Base-by-base conservation (phyloP, 2,888 invertebrate genomes). In the Metalampra italica region DNA sequence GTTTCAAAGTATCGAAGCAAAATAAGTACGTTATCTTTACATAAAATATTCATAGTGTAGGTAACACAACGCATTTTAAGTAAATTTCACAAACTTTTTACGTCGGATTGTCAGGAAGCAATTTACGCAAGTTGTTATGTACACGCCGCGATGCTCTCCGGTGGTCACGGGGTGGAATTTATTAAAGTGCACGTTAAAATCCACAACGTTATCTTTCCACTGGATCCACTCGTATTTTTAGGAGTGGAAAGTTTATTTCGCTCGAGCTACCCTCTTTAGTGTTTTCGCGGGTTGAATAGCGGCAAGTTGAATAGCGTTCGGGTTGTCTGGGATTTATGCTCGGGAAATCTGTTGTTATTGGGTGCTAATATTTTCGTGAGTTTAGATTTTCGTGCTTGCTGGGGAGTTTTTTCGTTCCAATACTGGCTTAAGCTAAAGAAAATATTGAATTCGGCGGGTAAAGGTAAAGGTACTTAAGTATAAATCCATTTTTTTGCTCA, bases 61-160 rank as follows among this genome's bases (percentile, higher is more conserved):
- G n/a, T n/a, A 32, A 32, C n/a, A 32, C 11, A 15, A 7, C 13
- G 32, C 15, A 53, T 53, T 57, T 64, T 71, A 62, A 58, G 63
- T 75, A 66, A 73, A 59, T 64, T 72, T 66, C 67, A 68, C 71
- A 69, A n/a, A 61, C 57, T 71, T 70, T 72, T 68, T 65, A 59
- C 62, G 60, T 59, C 52, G 58, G 66, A 64, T 71, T 64, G 69
- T 68, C 66, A 58, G 68, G 60, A 64, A 68, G 71, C 70, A 71
- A 74, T 76, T 75, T 71, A 62, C 56, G 59, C 64, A 64, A 68
- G 73, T 73, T 72, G 70, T 71, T 74, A 64, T 71, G 66, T 70
- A 66, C 68, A 66, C 60, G 51, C 59, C 55, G 54, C 59, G 66
- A 71, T 64, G 63, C 59, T 71, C 66, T 59, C 57, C 52, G 51